Evolutionary conservation across 1,140 invertebrate genomes (phyloP).

Genomic region (Leptinotarsa defecta): DNA sequence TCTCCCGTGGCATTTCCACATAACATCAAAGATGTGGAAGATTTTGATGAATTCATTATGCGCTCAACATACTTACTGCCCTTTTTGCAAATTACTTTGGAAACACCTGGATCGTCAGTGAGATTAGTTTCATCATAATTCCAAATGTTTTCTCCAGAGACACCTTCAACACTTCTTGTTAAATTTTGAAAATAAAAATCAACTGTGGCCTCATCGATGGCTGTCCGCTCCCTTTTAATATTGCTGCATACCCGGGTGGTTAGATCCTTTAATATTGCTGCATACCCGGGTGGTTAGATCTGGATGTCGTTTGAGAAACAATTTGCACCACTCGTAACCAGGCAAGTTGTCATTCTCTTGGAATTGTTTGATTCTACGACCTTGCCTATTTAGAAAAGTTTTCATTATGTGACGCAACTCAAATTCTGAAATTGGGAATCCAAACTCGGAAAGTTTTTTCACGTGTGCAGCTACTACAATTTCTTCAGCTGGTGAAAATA

Average conservation of each 20-base stretch:
- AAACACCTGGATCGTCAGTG: conserved; percentile 52
- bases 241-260: conserved; percentile 19
- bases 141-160: conserved; percentile 32
- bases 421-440: neutral
- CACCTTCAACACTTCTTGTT: conserved; percentile 33
- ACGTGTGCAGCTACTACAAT: neutral
- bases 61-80: conserved; percentile 53
- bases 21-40: conserved; percentile 52
- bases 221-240: conserved; percentile 20
- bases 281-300: conserved; percentile 7
- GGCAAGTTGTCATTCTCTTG: conserved; percentile 23
- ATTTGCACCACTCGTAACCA: neutral
- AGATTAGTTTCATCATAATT: conserved; percentile 59
- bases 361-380: neutral
- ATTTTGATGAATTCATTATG: conserved; percentile 46
- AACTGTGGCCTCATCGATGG: neutral
- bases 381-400: neutral
- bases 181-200: conserved; percentile 11
- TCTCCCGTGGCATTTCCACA: conserved; percentile 43
- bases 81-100: conserved; percentile 50
- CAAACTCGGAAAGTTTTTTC: neutral
- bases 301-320: conserved; percentile 7
- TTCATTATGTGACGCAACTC: neutral
- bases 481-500: neutral
- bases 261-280: conserved; percentile 23